A percentile compares a stretch with the other conserved stretches of the same genome.
These are phyloP conservation scores for Collichthys lucidus DNA, from an alignment of 2,113 vertebrate species.

Conservation along the genomic window DNA sequence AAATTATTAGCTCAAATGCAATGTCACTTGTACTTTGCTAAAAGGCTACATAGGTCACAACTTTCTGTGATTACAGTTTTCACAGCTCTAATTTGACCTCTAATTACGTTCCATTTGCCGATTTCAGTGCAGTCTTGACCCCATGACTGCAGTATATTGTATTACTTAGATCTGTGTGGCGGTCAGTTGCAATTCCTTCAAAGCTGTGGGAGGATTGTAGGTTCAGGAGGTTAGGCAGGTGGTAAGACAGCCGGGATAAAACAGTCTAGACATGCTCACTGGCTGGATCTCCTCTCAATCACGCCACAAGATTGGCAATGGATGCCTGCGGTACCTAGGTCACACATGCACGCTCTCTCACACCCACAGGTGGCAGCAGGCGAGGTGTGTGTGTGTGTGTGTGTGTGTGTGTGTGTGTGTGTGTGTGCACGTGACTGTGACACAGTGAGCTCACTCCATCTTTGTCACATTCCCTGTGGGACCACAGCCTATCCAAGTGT, in stretches of 20 bases:
- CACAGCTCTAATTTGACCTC: not conserved
- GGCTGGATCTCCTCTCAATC: slow-evolving; percentile 66
- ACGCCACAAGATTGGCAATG: slow-evolving; percentile 63
- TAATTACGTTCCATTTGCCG: not conserved
- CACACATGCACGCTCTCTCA: not conserved
- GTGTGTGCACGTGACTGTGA: not conserved
- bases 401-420: slow-evolving; percentile 16
- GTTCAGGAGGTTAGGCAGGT: slow-evolving; percentile 62
- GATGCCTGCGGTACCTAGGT: slow-evolving; percentile 57
- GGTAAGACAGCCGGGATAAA: slow-evolving; percentile 72
- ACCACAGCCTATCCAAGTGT: slow-evolving; percentile 62
- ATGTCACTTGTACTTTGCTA: not conserved
- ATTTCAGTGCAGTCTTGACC: slow-evolving; percentile 34
- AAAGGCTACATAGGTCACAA: not conserved
- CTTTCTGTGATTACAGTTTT: not conserved
- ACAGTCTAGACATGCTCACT: slow-evolving; percentile 63
- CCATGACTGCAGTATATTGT: slow-evolving; percentile 38
- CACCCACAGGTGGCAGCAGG: not conserved
- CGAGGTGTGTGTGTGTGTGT: slow-evolving; percentile 43
- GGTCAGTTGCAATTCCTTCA: slow-evolving; percentile 52
- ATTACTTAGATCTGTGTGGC: slow-evolving; percentile 51
- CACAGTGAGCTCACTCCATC: slow-evolving; percentile 58
- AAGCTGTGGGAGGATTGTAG: slow-evolving; percentile 50
- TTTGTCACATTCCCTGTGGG: slow-evolving; percentile 70
- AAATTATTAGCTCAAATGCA: not conserved